These are phyloP conservation scores for Zoanthus solanderi DNA, from an alignment of 92 coral and sea anemone species.

Conservation along the genomic window DNA sequence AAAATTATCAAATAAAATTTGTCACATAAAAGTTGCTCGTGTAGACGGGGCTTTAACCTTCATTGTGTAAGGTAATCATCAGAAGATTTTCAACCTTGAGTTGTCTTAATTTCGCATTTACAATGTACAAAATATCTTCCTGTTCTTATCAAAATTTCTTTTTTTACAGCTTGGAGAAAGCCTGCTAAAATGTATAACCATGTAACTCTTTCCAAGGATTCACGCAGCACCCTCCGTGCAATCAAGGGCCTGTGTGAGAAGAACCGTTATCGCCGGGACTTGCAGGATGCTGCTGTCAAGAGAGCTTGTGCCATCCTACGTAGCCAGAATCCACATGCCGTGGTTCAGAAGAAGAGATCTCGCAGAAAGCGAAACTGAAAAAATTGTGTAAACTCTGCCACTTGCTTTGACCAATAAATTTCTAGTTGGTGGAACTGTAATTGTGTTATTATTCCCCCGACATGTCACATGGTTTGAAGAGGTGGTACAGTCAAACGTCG, in stretches of 20 bases:
- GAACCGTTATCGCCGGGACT: slow-evolving; percentile 86
- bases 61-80: too few relatives aligned
- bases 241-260: slow-evolving; percentile 82
- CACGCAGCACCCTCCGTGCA: slow-evolving; percentile 85
- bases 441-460: not conserved
- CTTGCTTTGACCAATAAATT: slow-evolving; percentile 46
- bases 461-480: too few relatives aligned
- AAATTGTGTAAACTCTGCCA: slow-evolving; percentile 18
- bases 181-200: slow-evolving; percentile 74
- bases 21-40: too few relatives aligned
- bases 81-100: too few relatives aligned
- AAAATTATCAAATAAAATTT: too few relatives aligned
- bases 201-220: slow-evolving; percentile 76
- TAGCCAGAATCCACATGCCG: slow-evolving; percentile 93
- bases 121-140: not conserved
- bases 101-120: too few relatives aligned
- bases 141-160: not conserved
- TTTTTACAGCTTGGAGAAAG: slow-evolving; percentile 78
- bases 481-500: too few relatives aligned
- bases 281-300: slow-evolving; percentile 90
- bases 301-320: slow-evolving; percentile 91
- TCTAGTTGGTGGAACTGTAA: not conserved
- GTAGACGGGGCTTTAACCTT: too few relatives aligned
- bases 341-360: slow-evolving; percentile 94
- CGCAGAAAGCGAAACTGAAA: slow-evolving; percentile 95